These are phyloP conservation scores for Heliothis peltigera DNA, from an alignment of 2,888 invertebrate genomes.

Conservation along the genomic window DNA sequence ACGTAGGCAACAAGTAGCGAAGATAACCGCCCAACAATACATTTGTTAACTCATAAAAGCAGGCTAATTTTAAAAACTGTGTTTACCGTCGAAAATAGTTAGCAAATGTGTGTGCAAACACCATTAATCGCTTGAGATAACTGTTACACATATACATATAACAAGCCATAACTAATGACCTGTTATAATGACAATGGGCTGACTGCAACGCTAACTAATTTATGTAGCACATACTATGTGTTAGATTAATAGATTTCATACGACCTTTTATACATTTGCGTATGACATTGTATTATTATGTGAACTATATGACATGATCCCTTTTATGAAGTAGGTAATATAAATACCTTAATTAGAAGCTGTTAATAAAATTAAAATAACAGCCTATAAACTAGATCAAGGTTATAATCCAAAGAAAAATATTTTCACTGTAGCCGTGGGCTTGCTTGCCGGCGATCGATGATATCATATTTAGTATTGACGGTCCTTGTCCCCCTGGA, in stretches of 20 bases:
- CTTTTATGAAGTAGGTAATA: background rate
- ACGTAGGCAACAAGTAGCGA: no score
- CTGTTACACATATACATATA: conserved; percentile 19
- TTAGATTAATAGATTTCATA: conserved; percentile 14
- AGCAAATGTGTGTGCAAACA: background rate
- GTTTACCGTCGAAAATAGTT: background rate
- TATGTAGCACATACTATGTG: background rate
- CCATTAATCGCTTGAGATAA: conserved; percentile 6
- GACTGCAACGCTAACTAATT: conserved; percentile 2
- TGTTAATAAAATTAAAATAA: background rate
- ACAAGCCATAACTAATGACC: conserved; percentile 3
- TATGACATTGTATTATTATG: conserved; percentile 3
- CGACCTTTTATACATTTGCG: background rate
- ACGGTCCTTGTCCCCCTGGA: no score
- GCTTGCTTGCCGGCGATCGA: no score
- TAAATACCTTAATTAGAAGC: background rate
- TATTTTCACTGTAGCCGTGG: background rate
- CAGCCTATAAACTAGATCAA: no score
- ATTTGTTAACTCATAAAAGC: no score
- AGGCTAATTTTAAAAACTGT: no score
- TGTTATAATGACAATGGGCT: conserved; percentile 9
- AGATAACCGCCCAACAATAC: no score
- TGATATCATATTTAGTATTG: no score
- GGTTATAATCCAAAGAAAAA: background rate
- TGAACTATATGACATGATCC: background rate